Evolutionary conservation across 1,140 invertebrate species (phyloP), one percentile per base, ranked within the genome.

Genomic region (Glomeris maerens): DNA sequence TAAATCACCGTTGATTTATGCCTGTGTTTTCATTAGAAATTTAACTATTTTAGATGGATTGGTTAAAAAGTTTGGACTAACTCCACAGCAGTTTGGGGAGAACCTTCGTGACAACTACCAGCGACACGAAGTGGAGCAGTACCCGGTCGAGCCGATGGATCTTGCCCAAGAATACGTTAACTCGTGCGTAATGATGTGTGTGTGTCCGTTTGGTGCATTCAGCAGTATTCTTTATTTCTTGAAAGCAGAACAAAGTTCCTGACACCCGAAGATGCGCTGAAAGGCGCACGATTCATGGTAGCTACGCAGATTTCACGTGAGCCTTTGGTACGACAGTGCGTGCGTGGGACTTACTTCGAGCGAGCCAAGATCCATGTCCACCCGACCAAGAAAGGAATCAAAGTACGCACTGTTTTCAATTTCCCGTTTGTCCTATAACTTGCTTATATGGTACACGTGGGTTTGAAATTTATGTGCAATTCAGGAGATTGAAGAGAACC

Each of bases 61-160:
- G 29, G 84, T 87, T 1, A 87, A 88, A 62, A 84, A 80, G 54
- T 98, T 98, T 70, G 96, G 95, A 55, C 67, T 99, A n/a, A 83
- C 80, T 1, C 88, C 95, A 0, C 86, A 94, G 62, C 81, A 98
- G 63, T 97, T 95, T 68, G 93, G 89, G 2, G 92, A 98, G 70
- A 98, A 99, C 70, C 67, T 98, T 0, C 75, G 90, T 1, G 93
- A 97, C 61, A 93, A 93, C 64, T 98, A 97, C 69, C 87, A 92
- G 61, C 74, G 88, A n/a, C 87, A 97, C 66, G 93, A 98, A 62
- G 86, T 98, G 1, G 89, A 95, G 42, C 92, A 97, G 66, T 85
- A 86, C 56, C 74, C 79, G 0, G 72, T 78, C 1, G 80, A 88
- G 55, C 89, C 91, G 0, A 59, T 73, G 7, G 82, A 87, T 52